Percentiles rank a stretch among this genome's conserved stretches.
Conservation (phyloP, 2,888 invertebrate genomes). For the Tinea pellionella region DNA sequence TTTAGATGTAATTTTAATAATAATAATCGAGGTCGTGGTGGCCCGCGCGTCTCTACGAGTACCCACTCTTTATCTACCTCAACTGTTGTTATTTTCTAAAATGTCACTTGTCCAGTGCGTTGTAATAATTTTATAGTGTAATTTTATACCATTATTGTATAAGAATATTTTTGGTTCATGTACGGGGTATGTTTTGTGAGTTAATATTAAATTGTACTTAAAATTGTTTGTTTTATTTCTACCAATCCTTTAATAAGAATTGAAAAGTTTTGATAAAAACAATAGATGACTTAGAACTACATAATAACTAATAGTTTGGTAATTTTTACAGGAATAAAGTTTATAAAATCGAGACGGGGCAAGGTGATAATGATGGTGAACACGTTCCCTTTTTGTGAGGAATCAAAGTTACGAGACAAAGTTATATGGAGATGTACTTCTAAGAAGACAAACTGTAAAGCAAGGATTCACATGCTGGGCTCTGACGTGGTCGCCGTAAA, state of each 20-base stretch:
- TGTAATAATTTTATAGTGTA: conserved; percentile 38
- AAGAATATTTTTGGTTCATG: conserved; percentile 55
- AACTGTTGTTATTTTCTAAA: conserved; percentile 49
- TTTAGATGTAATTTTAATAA: background rate
- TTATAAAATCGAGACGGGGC: conserved; percentile 62
- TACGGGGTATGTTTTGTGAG: conserved; percentile 67
- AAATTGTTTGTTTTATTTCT: conserved; percentile 58
- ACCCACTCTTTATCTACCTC: conserved; percentile 46
- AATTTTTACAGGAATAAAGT: conserved; percentile 53
- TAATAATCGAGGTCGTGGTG: background rate
- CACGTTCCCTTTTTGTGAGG: conserved; percentile 65
- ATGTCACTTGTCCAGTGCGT: conserved; percentile 25
- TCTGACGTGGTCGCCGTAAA: conserved; percentile 60
- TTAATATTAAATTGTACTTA: conserved; percentile 68
- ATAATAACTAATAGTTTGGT: conserved; percentile 17
- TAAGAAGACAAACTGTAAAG: conserved; percentile 65
- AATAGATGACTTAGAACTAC: too few species aligned
- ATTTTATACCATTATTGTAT: conserved; percentile 63
- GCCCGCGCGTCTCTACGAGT: conserved; percentile 2
- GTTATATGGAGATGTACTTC: conserved; percentile 67
- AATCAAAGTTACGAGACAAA: conserved; percentile 61
- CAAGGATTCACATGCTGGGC: conserved; percentile 61
- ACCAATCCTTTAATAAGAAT: too few species aligned
- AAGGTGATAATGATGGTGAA: conserved; percentile 68
- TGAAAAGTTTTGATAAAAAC: too few species aligned